Percentiles rank a stretch among this genome's conserved stretches.
These are phyloP conservation scores for Melanotaenia maccullochi DNA, from an alignment of 2,797 vertebrate genomes.

Conservation along the genomic window DNA sequence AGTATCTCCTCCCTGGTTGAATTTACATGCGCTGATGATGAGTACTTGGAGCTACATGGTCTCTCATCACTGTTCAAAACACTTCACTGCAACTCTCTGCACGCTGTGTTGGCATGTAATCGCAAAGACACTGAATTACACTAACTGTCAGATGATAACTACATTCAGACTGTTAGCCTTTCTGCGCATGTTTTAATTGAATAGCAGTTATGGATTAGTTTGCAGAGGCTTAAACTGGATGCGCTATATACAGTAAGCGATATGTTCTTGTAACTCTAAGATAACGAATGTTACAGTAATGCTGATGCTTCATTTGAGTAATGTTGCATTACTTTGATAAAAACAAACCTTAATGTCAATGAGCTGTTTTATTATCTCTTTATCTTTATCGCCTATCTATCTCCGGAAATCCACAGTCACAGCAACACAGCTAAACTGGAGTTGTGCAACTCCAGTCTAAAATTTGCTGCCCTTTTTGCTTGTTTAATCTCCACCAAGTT, in stretches of 20 bases:
- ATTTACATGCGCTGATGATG: constrained; percentile 61
- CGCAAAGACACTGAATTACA: constrained; percentile 13
- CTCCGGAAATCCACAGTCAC: background rate
- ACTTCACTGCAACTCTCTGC: constrained; percentile 23
- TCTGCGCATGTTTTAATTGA: background rate
- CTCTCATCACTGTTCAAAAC: constrained; percentile 21
- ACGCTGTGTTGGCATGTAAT: constrained; percentile 4
- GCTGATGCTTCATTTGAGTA: constrained; percentile 1
- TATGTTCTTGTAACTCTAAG: background rate
- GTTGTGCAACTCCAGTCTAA: background rate
- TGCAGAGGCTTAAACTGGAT: constrained; percentile 5
- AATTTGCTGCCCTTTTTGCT: background rate
- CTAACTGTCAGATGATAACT: background rate
- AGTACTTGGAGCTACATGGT: constrained; percentile 15
- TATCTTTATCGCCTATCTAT: background rate
- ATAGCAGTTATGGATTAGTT: background rate
- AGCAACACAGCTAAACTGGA: background rate
- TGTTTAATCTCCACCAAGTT: background rate
- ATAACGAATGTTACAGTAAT: background rate
- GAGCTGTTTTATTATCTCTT: background rate
- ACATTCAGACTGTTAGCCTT: constrained; percentile 1
- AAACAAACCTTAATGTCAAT: background rate
- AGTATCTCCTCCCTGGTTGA: constrained; percentile 55
- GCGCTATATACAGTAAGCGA: background rate
- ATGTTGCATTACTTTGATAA: background rate